Base-by-base conservation (phyloP, 2,888 invertebrate species). In the Cheilosia urbana region DNA sequence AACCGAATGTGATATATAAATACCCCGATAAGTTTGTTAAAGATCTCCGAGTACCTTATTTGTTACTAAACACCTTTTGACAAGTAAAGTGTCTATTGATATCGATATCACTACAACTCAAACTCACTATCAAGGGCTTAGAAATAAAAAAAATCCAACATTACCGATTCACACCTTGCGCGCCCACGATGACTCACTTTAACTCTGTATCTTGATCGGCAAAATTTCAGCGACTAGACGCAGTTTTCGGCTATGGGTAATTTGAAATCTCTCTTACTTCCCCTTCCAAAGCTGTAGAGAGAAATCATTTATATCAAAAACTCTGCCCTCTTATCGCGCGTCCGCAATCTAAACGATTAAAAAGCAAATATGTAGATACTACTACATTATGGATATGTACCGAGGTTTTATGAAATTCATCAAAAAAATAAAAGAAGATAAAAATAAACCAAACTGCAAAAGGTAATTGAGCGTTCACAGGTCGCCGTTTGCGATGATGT, bases 381-480 rank as follows among this genome's bases (percentile, higher is more conserved):
- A 13, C 37, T 37, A 37, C 57, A 37, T 19, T 49, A 57, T 65
- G 34, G 37, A 51, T 49, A 57, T 65, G 34, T 51, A 51, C 27
- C 13, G 19, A 17, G 21, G 30, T 21, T 21, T 7, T n/a, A 9
- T 27, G 15, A 47, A 24, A 51, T 24, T 15, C 27, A 24, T 60
- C 37, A 40, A 42, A 27, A 37, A 63, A 42, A 51, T n/a, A 62
- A 19, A 19, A 24, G 0, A 27, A 27, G 27, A 27, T 27, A 6
- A 24, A 60, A 40, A 47, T 30, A 60, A 51, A 37, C 7, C n/a
- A n/a, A 66, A 19, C 24, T n/a, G 51, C 37, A 42, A 60, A 72
- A 30, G 62, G 63, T 75, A 76, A 73, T 63, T 76, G 66, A 58
- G 76, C 34, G 76, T 76, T 57, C 65, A 76, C 51, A 76, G 76